Conservation (phyloP, 1,140 invertebrate genomes). For the Zaprionus ghesquierei region DNA sequence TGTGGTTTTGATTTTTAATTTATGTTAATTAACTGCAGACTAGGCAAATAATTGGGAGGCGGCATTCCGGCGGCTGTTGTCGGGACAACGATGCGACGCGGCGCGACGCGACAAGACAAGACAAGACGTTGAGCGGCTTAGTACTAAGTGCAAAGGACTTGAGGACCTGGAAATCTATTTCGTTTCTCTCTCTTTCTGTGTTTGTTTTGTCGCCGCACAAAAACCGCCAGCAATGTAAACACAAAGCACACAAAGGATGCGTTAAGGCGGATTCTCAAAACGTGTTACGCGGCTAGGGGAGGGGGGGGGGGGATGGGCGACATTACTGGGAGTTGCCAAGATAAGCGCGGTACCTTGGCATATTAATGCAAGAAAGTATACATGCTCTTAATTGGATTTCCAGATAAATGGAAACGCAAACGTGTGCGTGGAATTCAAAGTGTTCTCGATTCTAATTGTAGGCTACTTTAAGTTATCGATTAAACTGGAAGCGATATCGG, state of each 20-base stretch:
- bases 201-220: conserved; percentile 27
- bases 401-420: neutral
- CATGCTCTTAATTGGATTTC: conserved; percentile 19
- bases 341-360: neutral
- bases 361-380: conserved; percentile 4
- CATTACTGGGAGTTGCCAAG: neutral
- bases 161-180: conserved; percentile 23
- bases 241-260: conserved; percentile 39
- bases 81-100: conserved; percentile 27
- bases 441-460: neutral
- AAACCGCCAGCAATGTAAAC: conserved; percentile 34
- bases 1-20: conserved; percentile 74
- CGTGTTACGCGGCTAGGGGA: neutral
- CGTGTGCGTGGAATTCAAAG: neutral
- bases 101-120: neutral
- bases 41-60: conserved; percentile 48
- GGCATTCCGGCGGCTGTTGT: conserved; percentile 37
- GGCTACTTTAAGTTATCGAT: conserved; percentile 1
- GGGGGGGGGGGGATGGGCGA: neutral
- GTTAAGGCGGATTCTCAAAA: conserved; percentile 13
- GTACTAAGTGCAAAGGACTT: conserved; percentile 59
- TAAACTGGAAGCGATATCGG: neutral
- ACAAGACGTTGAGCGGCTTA: conserved; percentile 44
- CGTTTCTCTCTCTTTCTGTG: conserved; percentile 4
- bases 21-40: conserved; percentile 72